Evolutionary conservation across 2,888 invertebrate genomes (phyloP).

Genomic region (Tetranychus truncatus): DNA sequence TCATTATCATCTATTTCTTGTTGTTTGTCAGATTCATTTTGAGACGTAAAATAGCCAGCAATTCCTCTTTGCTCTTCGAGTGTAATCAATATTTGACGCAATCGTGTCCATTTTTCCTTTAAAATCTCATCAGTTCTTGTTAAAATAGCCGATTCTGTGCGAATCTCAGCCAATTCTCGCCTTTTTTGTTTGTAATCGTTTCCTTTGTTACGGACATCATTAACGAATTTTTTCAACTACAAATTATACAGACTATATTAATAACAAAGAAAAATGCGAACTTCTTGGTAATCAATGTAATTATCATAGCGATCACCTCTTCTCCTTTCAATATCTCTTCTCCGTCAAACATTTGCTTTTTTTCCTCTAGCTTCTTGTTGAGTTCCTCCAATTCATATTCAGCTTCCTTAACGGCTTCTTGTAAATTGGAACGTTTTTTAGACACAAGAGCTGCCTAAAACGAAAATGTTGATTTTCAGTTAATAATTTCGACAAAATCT

Average conservation of each 20-base stretch:
- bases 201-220: slow-evolving; percentile 57
- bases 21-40: slow-evolving; percentile 33
- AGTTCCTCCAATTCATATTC: slow-evolving; percentile 30
- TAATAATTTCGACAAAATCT: background rate
- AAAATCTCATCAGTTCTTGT: slow-evolving; percentile 56
- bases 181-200: slow-evolving; percentile 60
- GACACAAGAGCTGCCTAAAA: slow-evolving; percentile 5
- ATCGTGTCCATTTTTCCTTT: slow-evolving; percentile 36
- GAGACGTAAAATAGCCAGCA: slow-evolving; percentile 38
- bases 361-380: background rate
- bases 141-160: slow-evolving; percentile 56
- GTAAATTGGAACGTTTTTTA: slow-evolving; percentile 38
- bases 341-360: slow-evolving; percentile 35
- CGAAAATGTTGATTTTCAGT: background rate
- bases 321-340: slow-evolving; percentile 56
- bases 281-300: background rate
- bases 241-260: too few species aligned
- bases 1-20: slow-evolving; percentile 37
- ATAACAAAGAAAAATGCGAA: background rate
- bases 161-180: slow-evolving; percentile 51
- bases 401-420: slow-evolving; percentile 43
- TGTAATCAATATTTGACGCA: slow-evolving; percentile 41
- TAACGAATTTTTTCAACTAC: slow-evolving; percentile 62
- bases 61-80: slow-evolving; percentile 34
- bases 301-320: slow-evolving; percentile 34